Evolutionary conservation across 2,888 invertebrate genomes (phyloP).

Genomic region (Morpho achilles): DNA sequence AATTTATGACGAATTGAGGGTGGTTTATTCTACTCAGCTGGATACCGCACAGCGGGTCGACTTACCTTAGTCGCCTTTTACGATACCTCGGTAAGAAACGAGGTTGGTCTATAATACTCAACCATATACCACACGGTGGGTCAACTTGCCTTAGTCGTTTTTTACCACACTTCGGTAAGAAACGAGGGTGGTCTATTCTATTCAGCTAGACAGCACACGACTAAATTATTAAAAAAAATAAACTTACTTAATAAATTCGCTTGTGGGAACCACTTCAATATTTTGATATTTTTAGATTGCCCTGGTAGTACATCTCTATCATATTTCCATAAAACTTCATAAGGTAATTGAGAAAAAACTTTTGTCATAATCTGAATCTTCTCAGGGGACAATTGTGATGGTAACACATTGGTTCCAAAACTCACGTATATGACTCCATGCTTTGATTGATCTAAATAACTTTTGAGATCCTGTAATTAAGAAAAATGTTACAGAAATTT

Average conservation of each 20-base stretch:
- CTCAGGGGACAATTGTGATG: slow-evolving; percentile 29
- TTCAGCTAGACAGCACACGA: too few species aligned
- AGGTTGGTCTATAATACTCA: too few species aligned
- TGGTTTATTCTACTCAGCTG: too few species aligned
- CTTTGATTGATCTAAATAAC: slow-evolving; percentile 43
- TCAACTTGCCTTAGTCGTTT: too few species aligned
- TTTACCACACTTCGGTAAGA: too few species aligned
- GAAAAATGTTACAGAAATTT: not conserved
- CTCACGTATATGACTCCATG: slow-evolving; percentile 52
- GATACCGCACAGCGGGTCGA: too few species aligned
- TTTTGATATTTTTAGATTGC: slow-evolving; percentile 43
- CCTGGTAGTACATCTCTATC: slow-evolving; percentile 38
- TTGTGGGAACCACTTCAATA: slow-evolving; percentile 52
- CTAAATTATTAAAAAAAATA: not conserved
- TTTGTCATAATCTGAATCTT: slow-evolving; percentile 29
- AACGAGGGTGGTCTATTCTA: too few species aligned
- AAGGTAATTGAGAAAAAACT: slow-evolving; percentile 42
- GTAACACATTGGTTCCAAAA: slow-evolving; percentile 44
- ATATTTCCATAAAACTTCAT: slow-evolving; percentile 53
- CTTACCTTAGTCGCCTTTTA: too few species aligned
- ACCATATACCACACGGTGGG: too few species aligned
- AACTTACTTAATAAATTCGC: slow-evolving; percentile 46
- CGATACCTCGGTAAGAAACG: too few species aligned
- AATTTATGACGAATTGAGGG: too few species aligned
- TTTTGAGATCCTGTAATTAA: slow-evolving; percentile 41